Evolutionary conservation across 2,888 invertebrate genomes (phyloP).

Genomic region (Xestobium rufovillosum): DNA sequence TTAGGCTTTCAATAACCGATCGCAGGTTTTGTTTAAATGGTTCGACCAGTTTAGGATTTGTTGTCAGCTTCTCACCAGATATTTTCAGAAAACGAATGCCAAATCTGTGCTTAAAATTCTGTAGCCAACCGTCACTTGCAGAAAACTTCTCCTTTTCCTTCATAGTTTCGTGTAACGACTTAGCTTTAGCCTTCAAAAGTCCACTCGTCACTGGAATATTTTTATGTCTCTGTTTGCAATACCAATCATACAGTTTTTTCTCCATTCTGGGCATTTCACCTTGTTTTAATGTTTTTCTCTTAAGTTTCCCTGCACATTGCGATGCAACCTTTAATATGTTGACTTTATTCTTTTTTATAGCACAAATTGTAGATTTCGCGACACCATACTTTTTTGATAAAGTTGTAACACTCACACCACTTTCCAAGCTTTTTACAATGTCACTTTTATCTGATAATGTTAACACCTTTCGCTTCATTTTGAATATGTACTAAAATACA

Average conservation of each 20-base stretch:
- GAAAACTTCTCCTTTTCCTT: constrained; percentile 30
- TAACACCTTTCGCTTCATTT: constrained; percentile 5
- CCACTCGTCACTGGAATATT: constrained; percentile 7
- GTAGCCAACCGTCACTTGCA: constrained; percentile 32
- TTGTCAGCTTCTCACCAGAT: constrained; percentile 30
- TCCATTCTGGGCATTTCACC: constrained; percentile 7
- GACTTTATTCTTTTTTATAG: constrained; percentile 6
- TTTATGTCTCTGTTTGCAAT: constrained; percentile 6
- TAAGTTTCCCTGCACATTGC: constrained; percentile 10
- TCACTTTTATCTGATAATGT: constrained; percentile 6
- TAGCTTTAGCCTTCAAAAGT: constrained; percentile 22
- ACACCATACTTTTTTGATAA: constrained; percentile 9
- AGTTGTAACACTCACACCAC: constrained; percentile 7
- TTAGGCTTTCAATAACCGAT: constrained; percentile 17
- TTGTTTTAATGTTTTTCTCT: constrained; percentile 10
- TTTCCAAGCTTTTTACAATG: constrained; percentile 4
- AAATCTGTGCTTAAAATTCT: constrained; percentile 33
- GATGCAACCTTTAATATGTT: constrained; percentile 4
- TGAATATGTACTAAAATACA: too few species aligned
- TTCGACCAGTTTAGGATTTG: constrained; percentile 16
- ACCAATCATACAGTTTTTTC: constrained; percentile 8
- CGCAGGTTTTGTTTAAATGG: constrained; percentile 28
- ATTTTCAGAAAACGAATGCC: constrained; percentile 25
- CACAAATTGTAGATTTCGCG: constrained; percentile 9
- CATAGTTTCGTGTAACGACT: constrained; percentile 28